Evolutionary conservation across 2,113 vertebrate species (phyloP).

Genomic region (Bos taurus): ARS-UCD2.0 NC_037338.1:28544501-28545000

Average conservation of each 20-base stretch:
- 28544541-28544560: conserved; percentile 76
- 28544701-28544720: conserved; percentile 74
- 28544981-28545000: conserved; percentile 79
- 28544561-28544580: conserved; percentile 76
- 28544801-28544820: conserved; percentile 78
- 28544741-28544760: background rate
- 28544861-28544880: conserved; percentile 88
- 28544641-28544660: conserved; percentile 74
- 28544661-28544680: conserved; percentile 82
- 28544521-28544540: conserved; percentile 66
- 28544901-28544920: conserved; percentile 74
- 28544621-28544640: conserved; percentile 82
- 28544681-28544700: conserved; percentile 77
- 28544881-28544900: conserved; percentile 79
- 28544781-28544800: conserved; percentile 68
- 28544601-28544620: conserved; percentile 78
- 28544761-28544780: background rate
- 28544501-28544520: conserved; percentile 43
- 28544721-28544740: conserved; percentile 75
- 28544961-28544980: conserved; percentile 58
- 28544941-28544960: conserved; percentile 8
- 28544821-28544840: conserved; percentile 79
- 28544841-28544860: conserved; percentile 74
- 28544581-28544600: conserved; percentile 80
- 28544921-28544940: conserved; percentile 1